phyloP scores from a whole-genome alignment of 2,797 vertebrate species.

The Scarus forsteni region DNA sequence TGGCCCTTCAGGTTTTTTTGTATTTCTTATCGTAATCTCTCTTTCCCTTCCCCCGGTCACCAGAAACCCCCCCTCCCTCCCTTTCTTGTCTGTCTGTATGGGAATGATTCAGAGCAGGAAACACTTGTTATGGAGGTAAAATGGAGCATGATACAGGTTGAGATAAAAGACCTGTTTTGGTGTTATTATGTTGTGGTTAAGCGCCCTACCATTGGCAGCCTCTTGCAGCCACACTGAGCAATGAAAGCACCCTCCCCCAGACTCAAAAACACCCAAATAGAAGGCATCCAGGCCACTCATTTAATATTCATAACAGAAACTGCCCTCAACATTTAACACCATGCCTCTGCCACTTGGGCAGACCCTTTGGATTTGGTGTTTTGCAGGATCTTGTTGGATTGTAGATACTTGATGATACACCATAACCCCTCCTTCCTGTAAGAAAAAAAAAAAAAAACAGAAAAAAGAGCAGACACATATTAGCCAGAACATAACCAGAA shows the following conservation, averaged over 20 bases:
- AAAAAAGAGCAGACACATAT: conserved; percentile 1
- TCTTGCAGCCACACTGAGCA: conserved; percentile 52
- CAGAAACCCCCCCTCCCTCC: conserved; percentile 1
- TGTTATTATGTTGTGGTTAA: conserved; percentile 69
- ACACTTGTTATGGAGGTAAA: conserved; percentile 61
- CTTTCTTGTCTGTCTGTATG: conserved; percentile 8
- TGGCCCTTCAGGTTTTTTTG: conserved; percentile 65
- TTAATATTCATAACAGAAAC: conserved; percentile 32
- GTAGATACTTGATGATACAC: neutral
- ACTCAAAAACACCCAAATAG: conserved; percentile 56
- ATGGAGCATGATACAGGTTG: conserved; percentile 69
- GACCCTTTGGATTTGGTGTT: conserved; percentile 42
- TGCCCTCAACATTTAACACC: conserved; percentile 40
- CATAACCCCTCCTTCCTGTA: conserved; percentile 1
- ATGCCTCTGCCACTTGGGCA: conserved; percentile 23
- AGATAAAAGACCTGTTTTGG: conserved; percentile 84
- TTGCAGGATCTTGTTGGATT: conserved; percentile 55
- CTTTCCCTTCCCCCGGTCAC: conserved; percentile 33
- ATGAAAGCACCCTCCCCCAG: conserved; percentile 39
- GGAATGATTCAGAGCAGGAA: conserved; percentile 51
- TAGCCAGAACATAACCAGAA: conserved; percentile 46
- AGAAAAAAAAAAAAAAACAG: conserved; percentile 6
- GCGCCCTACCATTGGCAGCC: conserved; percentile 35
- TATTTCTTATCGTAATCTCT: conserved; percentile 38
- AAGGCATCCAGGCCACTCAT: conserved; percentile 43